Evolutionary conservation across 2,797 vertebrate genomes (phyloP), one percentile per base, ranked within the genome.

Genomic region (Coccyzus lansbergi): DNA sequence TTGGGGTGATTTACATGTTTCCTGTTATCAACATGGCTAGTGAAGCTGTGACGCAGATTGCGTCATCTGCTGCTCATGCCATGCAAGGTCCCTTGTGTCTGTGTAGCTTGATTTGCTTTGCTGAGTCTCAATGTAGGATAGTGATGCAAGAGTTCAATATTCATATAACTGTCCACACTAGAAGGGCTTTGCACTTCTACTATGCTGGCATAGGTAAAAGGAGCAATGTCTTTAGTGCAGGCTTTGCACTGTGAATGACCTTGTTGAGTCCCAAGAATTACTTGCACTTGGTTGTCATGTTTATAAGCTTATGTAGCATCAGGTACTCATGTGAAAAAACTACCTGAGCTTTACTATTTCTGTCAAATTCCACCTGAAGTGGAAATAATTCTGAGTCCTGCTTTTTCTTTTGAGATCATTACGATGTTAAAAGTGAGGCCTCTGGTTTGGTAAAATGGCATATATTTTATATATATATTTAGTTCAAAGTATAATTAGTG

Each of bases 251-350:
- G 74, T 77, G 65, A 83, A 55, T 78, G 68, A 76, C 60, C 77
- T 86, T 76, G n/a, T 62, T 83, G 92, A 88, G n/a, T 69, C 74
- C 74, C 60, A 44, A 12, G 24, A 91, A 64, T 92, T 91, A 89
- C 78, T 89, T 75, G 77, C 53, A 29, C 40, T 64, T 42, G 29
- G 14, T 68, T 70, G 15, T 77, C 21, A 4, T 51, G 67, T 79
- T 76, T 12, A 9, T 69, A 62, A 94, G 85, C 63, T 55, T 83
- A 59, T 69, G 42, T n/a, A 49, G 70, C 48, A 79, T 91, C 34
- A 62, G 18, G 85, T 93, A 72, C 90, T 92, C 1, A 0, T 72
- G 48, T 76, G 88, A 83, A 88, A 38, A 86, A 88, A 29, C 62
- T 81, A 46, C 34, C 68, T 62, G 78, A 33, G 71, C 62, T 90